Evolutionary conservation across 2,113 vertebrate genomes (phyloP), one percentile per base, ranked within the genome.

Genomic region (Pseudopipra pipra): DNA sequence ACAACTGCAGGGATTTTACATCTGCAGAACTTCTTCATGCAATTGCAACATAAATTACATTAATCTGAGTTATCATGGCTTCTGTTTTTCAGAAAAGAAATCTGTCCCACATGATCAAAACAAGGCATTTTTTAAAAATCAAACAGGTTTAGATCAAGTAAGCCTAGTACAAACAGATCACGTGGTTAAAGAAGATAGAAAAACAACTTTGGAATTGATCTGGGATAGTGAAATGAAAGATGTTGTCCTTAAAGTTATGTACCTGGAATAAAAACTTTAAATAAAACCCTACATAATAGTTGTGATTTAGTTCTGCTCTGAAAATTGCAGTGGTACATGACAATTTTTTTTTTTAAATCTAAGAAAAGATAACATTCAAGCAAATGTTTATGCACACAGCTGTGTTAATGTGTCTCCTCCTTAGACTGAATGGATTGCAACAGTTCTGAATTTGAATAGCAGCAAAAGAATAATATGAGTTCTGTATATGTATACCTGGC

Each of bases 61-160:
- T 93, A 63, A 68, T 35, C 61, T 71, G 71, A 75, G 23, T 65
- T n/a, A 82, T 23, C 8, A 71, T 31, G 11, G 17, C 72, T 86
- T 86, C 58, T 71, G 12, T 31, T 27, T 93, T 94, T 91, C 31
- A 68, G 72, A 27, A 87, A 70, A 81, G 24, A 47, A 23, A 30
- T 3, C n/a, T n/a, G 8, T 35, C 49, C 33, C 58, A 44, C 25
- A 19, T 7, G 0, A 25, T 39, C 56, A 87, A 89, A 84, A 33
- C 4, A 33, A 66, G 41, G 14, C 47, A 61, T 56, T 63, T 67
- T 76, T 91, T 95, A 78, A 49, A 80, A 96, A 91, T 47, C 70
- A 87, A 96, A 61, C 6, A 90, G 6, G 41, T 79, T 49, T 87
- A 84, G 62, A 89, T 59, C 46, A 96, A 95, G 73, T 67, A 92